Evolutionary conservation across 1,140 invertebrate species (phyloP), one percentile per base, ranked within the genome.

Genomic region (Drosophila sp.): DNA sequence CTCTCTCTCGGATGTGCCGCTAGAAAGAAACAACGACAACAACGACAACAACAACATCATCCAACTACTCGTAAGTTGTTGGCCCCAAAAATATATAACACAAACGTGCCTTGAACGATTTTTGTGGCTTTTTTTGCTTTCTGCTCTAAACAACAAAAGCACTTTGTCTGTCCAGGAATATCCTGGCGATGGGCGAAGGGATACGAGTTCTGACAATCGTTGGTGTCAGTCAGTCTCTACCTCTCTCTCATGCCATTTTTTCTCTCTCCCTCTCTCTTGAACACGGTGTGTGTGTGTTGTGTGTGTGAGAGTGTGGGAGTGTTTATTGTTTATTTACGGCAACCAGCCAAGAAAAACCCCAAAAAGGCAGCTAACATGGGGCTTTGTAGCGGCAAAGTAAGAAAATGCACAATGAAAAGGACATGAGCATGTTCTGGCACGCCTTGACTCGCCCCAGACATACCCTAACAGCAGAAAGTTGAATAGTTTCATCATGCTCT

Each of bases 91-190:
- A 58, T 66, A 70, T 66, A 64, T 76, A 70, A 76, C 75, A 87
- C 76, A 87, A 89, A 87, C 83, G 83, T 87, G 83, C 83, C 83
- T 69, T 89, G 72, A 89, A 87, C 83, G 84, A 89, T 89, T 87
- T 87, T 87, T 87, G 83, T 87, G 83, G 83, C 83, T 87, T 87
- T 87, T 87, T 87, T 87, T 87, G 82, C 82, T 87, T 87, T 83
- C 65, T 83, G 83, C 69, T 89, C 79, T 89, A 77, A 89, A 89
- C 83, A 89, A 89, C 79, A 87, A 89, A 83, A 87, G 76, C 83
- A 89, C 75, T 77, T 89, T 77, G 79, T 87, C 75, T 72, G 78
- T 14, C 41, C 40, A 54, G 34, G 54, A n/a, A 50, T 53, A 58
- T 65, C 48, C 62, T 56, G 56, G n/a, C 34, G 41, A 25, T 43